Evolutionary conservation across 2,888 invertebrate species (phyloP).

Genomic region (Drosophila mulleri): DNA sequence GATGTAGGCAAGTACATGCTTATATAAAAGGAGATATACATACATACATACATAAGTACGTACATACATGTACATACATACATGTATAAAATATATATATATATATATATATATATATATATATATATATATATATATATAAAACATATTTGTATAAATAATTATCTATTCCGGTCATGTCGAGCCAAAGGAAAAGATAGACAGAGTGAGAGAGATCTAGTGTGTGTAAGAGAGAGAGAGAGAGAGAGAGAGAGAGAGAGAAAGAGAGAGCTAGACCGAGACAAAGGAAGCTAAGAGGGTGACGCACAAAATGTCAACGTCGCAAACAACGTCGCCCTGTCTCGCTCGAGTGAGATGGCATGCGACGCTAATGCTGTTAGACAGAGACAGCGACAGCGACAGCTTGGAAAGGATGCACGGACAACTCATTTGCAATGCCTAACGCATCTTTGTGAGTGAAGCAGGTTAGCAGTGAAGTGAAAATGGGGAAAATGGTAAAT

Average conservation of each 20-base stretch:
- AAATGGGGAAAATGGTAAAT: neutral
- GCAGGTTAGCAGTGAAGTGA: conserved; percentile 3
- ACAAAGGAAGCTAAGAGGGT: neutral
- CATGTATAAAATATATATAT: too few species aligned
- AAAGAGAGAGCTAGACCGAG: neutral
- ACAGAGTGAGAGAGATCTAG: neutral
- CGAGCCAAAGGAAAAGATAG: conserved; percentile 30
- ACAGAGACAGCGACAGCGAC: conserved; percentile 5
- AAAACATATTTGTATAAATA: conserved; percentile 60
- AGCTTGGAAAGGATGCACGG: conserved; percentile 40
- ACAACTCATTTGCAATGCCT: conserved; percentile 63
- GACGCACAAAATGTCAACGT: conserved; percentile 76
- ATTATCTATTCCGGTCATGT: conserved; percentile 82
- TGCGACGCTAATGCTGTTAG: conserved; percentile 7
- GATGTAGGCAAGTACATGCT: conserved; percentile 40
- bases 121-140: conserved; percentile 1
- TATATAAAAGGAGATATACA: conserved; percentile 8
- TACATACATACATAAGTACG: too few species aligned
- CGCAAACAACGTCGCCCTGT: conserved; percentile 36
- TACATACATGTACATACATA: too few species aligned
- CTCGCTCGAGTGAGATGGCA: conserved; percentile 28
- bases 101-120: neutral
- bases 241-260: neutral
- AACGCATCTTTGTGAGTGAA: conserved; percentile 42
- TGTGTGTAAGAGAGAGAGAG: neutral